Percentiles rank a stretch among this genome's conserved stretches.
Evolutionary conservation across 2,113 vertebrate genomes (phyloP).

Genomic region (Seriola quinqueradiata): DNA sequence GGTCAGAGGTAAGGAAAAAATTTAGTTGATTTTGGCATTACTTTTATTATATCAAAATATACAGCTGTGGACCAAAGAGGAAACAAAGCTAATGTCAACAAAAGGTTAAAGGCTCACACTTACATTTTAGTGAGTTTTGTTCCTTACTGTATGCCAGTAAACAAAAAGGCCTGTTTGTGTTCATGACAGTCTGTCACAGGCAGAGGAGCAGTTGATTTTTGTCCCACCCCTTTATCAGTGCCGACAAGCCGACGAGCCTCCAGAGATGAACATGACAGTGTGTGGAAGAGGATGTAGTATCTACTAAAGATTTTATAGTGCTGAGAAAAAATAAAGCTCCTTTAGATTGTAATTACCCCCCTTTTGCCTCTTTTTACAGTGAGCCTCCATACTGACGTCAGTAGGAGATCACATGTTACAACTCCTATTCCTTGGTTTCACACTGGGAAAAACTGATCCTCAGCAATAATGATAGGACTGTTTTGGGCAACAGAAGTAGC

Average conservation of each 20-base stretch:
- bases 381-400: slow-evolving; percentile 54
- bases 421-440: slow-evolving; percentile 28
- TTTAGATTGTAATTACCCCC: slow-evolving; percentile 34
- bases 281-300: slow-evolving; percentile 1
- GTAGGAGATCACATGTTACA: slow-evolving; percentile 64
- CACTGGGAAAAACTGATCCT: slow-evolving; percentile 33
- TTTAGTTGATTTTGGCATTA: background rate
- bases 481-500: slow-evolving; percentile 15
- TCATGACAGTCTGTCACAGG: background rate
- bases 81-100: background rate
- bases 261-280: slow-evolving; percentile 21
- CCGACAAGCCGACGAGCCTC: background rate
- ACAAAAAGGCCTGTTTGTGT: slow-evolving; percentile 25
- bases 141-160: background rate
- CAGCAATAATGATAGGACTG: slow-evolving; percentile 40
- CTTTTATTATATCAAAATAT: background rate
- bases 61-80: background rate
- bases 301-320: slow-evolving; percentile 23
- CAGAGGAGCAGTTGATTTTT: background rate
- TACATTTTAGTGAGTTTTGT: background rate
- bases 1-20: background rate
- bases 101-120: background rate
- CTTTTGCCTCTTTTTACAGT: slow-evolving; percentile 15
- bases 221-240: background rate
- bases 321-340: slow-evolving; percentile 32